These are phyloP conservation scores for Phoebastria nigripes DNA, from an alignment of 2,797 vertebrate genomes.

Conservation along the genomic window DNA sequence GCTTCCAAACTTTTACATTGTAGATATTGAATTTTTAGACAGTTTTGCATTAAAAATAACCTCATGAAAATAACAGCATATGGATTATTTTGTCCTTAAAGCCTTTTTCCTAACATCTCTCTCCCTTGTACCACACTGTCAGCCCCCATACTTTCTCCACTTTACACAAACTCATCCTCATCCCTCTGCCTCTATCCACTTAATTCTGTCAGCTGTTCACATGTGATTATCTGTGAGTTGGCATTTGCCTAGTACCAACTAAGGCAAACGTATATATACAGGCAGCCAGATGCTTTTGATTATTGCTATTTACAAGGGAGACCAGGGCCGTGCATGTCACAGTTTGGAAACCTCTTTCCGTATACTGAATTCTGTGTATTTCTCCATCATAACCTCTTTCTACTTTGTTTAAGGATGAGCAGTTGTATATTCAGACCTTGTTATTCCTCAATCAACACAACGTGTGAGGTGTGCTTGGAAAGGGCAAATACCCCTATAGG, in stretches of 20 bases:
- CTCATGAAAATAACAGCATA: neutral
- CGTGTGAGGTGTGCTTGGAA: neutral
- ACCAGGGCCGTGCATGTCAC: neutral
- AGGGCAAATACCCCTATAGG: neutral
- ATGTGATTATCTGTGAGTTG: neutral
- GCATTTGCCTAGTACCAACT: conserved; percentile 23
- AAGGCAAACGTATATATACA: neutral
- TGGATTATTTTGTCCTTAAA: neutral
- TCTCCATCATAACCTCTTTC: neutral
- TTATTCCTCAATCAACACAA: neutral
- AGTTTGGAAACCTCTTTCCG: neutral
- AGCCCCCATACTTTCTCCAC: neutral
- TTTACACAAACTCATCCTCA: neutral
- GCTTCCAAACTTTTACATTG: neutral
- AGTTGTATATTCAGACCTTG: neutral
- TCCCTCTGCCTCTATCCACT: neutral
- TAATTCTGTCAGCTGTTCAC: neutral
- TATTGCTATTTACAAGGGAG: conserved; percentile 42
- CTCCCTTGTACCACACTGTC: neutral
- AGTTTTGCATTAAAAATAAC: conserved; percentile 15
- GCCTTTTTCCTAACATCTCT: neutral
- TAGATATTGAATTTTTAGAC: conserved; percentile 1
- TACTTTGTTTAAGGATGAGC: neutral
- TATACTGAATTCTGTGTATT: neutral
- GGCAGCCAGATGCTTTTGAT: conserved; percentile 46